A percentile compares a stretch with the other conserved stretches of the same genome.
phyloP scores from a whole-genome alignment of 2,888 invertebrate species.

The Scotopteryx bipunctaria region DNA sequence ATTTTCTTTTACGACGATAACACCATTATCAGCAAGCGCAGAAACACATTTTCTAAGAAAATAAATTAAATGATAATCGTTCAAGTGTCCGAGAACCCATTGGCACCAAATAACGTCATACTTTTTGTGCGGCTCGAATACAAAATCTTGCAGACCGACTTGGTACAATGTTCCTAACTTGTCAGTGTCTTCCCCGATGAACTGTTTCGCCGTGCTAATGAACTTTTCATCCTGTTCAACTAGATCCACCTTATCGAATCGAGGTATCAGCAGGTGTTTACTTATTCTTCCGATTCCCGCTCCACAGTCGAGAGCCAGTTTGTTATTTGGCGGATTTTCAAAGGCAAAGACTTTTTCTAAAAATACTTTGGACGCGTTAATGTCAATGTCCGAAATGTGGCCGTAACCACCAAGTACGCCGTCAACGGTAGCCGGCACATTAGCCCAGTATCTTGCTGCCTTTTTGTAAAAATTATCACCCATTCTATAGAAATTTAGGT shows the following conservation, averaged over 20 bases:
- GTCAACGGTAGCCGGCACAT: conserved; percentile 92
- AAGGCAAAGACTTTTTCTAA: conserved; percentile 77
- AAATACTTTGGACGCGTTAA: conserved; percentile 92
- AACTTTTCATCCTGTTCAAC: conserved; percentile 95
- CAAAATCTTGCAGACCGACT: conserved; percentile 92
- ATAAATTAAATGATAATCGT: conserved; percentile 90
- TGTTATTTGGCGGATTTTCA: conserved; percentile 81
- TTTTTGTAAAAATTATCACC: conserved; percentile 85
- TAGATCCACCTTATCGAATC: conserved; percentile 93
- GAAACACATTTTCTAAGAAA: conserved; percentile 87
- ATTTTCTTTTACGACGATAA: conserved; percentile 86
- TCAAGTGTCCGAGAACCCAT: conserved; percentile 96
- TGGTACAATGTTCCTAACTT: conserved; percentile 88
- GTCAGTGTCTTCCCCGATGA: conserved; percentile 60
- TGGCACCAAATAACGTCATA: conserved; percentile 99
- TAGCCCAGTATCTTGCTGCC: conserved; percentile 93
- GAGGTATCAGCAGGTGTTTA: conserved; percentile 90
- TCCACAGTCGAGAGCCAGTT: conserved; percentile 95
- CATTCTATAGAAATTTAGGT: conserved; percentile 37
- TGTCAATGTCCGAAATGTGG: conserved; percentile 92
- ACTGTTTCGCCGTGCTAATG: conserved; percentile 87
- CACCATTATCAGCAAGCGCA: conserved; percentile 53
- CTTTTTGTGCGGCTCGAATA: conserved; percentile 88
- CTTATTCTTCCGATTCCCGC: conserved; percentile 98
- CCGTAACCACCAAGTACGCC: conserved; percentile 98